Evolutionary conservation across 2,888 invertebrate species (phyloP), one percentile per base, ranked within the genome.

Genomic region (Habrosyne pyritoides): DNA sequence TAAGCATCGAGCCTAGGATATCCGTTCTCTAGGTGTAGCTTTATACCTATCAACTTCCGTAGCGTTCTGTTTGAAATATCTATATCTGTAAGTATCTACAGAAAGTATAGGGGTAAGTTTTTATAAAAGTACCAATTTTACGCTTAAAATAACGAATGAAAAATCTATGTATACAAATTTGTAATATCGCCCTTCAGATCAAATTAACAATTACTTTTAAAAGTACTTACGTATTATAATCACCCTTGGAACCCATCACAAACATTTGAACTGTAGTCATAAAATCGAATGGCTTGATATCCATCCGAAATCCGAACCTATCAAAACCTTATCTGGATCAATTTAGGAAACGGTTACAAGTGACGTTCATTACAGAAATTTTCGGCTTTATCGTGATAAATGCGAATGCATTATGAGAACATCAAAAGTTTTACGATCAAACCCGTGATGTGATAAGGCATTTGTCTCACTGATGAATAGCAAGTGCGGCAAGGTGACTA

Each of bases 401-500:
- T 75, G 72, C 56, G 63, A 69, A 61, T 72, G 73, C 77, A 77
- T 81, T 78, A 78, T 63, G 53, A 47, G 60, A 63, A 64, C 75
- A 77, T 80, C 68, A 71, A 79, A 42, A 78, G 63, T 78, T 77
- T 70, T 67, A 71, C 73, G 73, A 71, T 65, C 69, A 57, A 47
- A 55, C 52, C 54, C 57, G 64, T 54, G 53, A 55, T 58, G 47
- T 63, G 68, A 69, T 71, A 61, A 64, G 57, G 57, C 54, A 56
- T 59, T 53, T 56, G 60, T 56, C 54, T 64, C 65, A 47, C 47
- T 22, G n/a, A 24, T 12, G 36, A 36, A 36, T 5, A 42, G 42
- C 8, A 6, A 42, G 18, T 8, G 14, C 8, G 1, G 6, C 1
- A 7, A 18, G 12, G 7, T n/a, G 24, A 24, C 7, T 24, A 24